phyloP scores from a whole-genome alignment of 2,888 invertebrate species.

The Lymantria monacha region DNA sequence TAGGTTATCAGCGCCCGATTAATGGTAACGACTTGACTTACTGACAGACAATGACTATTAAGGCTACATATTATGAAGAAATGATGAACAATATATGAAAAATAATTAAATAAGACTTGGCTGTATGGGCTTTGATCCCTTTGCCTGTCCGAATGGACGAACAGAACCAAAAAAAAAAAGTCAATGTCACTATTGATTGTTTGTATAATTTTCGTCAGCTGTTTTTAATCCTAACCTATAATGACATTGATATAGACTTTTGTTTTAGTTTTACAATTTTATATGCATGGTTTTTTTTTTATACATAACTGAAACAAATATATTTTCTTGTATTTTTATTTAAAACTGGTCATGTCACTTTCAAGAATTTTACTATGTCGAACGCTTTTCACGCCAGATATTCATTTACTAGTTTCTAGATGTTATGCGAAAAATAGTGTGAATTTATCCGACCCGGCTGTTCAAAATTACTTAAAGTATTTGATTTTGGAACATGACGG shows the following conservation, averaged over 20 bases:
- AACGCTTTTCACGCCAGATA: slow-evolving; percentile 42
- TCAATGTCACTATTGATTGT: too few relatives aligned
- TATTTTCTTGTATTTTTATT: neutral
- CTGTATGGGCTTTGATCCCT: too few relatives aligned
- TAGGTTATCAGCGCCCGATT: too few relatives aligned
- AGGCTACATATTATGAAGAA: too few relatives aligned
- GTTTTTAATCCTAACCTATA: neutral
- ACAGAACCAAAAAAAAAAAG: too few relatives aligned
- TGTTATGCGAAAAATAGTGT: slow-evolving; percentile 56
- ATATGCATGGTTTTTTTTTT: too few relatives aligned
- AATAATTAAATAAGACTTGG: too few relatives aligned
- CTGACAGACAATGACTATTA: too few relatives aligned
- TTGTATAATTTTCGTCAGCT: neutral
- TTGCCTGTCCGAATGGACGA: too few relatives aligned
- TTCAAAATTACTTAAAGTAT: slow-evolving; percentile 78
- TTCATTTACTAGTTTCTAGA: slow-evolving; percentile 35
- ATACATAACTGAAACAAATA: neutral
- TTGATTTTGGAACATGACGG: slow-evolving; percentile 79
- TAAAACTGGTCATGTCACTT: slow-evolving; percentile 40
- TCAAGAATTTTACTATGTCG: slow-evolving; percentile 39
- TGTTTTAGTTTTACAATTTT: neutral
- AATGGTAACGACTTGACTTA: too few relatives aligned
- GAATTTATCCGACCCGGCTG: slow-evolving; percentile 63
- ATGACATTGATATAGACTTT: neutral
- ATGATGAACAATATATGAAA: too few relatives aligned